Base-by-base conservation (phyloP, 2,888 invertebrate genomes). In the Emmelina monodactyla region DNA sequence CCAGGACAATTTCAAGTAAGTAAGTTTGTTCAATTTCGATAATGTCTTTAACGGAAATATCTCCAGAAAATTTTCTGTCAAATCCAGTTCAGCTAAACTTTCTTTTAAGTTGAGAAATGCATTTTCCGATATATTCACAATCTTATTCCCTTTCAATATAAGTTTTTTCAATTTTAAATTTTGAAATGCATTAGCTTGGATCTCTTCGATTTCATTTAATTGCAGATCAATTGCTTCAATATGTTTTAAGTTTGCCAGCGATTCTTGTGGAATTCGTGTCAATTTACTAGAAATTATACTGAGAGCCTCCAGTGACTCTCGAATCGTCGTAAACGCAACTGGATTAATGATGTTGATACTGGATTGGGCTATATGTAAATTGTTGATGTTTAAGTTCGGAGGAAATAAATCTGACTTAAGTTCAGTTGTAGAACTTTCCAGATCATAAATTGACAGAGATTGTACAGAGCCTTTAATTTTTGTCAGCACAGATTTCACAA, bases 391-490 rank as follows among this genome's bases (percentile, higher is more conserved):
- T 36, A 85, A 73, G 58, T 83, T 82, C 14, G 85, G 71, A 37
- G 91, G 90, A 63, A 94, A 92, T 49, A 92, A 82, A 49, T 88
- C 88, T 43, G 86, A 79, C 41, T 88, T 87, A 35, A 94, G 81
- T 50, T 87, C 85, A 41, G 88, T 88, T 47, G 92, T 85, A 47
- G 88, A 86, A 50, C 87, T 87, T 75, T 94, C 93, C 51, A 94
- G 83, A 65, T 94, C 93, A 80, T 94, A 93, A 55, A 94, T 87
- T 56, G 89, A 92, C 57, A 94, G 81, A 32, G 93, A 93, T 64
- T 94, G 92, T 51, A 95, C 85, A 54, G 81, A 80, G 62, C 83
- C 80, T 49, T 83, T 83, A 56, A 88, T 85, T 59, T 86, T 85
- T 50, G 87, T 83, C 50, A 94, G 75, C 28, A 92, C 88, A 49